Conservation (phyloP, 2,797 vertebrate species). For the Arnoldichthys spilopterus region DNA sequence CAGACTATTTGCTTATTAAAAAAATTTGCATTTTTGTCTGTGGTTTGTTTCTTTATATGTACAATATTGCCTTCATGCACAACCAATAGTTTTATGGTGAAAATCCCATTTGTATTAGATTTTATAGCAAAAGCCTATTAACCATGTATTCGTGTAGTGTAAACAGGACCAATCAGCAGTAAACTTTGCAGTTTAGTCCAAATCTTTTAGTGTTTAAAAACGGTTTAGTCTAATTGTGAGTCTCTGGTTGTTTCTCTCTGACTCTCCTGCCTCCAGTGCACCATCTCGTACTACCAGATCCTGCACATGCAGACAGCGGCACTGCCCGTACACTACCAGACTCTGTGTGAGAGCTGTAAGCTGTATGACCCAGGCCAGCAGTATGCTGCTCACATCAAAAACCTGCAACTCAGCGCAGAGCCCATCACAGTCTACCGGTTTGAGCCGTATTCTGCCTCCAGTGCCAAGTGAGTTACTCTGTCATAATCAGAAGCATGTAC, state of each 20-base stretch:
- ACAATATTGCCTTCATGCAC: not conserved
- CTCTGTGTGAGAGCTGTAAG: slow-evolving; percentile 96
- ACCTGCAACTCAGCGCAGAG: slow-evolving; percentile 86
- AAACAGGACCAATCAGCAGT: not conserved
- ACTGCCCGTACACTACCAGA: slow-evolving; percentile 94
- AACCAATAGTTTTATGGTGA: not conserved
- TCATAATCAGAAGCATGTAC: too few species aligned
- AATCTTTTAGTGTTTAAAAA: too few species aligned
- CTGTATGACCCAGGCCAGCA: slow-evolving; percentile 95
- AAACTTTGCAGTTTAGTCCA: not conserved
- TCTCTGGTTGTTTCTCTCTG: not conserved
- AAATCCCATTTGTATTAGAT: not conserved
- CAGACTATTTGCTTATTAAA: too few species aligned
- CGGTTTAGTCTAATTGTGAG: not conserved
- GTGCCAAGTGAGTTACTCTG: slow-evolving; percentile 67
- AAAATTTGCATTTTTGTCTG: not conserved
- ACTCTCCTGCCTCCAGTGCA: slow-evolving; percentile 78
- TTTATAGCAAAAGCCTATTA: not conserved
- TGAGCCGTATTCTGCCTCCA: slow-evolving; percentile 82
- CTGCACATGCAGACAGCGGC: slow-evolving; percentile 95
- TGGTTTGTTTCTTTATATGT: not conserved
- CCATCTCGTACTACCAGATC: slow-evolving; percentile 95
- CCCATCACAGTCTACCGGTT: slow-evolving; percentile 82
- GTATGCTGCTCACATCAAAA: slow-evolving; percentile 87
- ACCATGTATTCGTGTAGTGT: not conserved